Evolutionary conservation across 2,113 vertebrate species (phyloP).

Genomic region (Agapornis roseicollis): DNA sequence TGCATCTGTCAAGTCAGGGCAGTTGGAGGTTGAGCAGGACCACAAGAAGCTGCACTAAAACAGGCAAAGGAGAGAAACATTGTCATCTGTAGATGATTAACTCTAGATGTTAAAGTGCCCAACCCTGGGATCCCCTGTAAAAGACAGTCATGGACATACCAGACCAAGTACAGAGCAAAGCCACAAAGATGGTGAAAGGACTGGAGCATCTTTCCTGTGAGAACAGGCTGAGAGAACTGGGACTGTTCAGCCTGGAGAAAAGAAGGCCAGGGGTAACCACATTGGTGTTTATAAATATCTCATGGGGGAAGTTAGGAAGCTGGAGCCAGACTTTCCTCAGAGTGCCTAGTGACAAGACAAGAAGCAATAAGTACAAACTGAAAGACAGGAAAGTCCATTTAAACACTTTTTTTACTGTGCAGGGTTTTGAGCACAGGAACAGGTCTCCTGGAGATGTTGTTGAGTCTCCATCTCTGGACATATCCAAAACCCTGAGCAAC

Average conservation of each 20-base stretch:
- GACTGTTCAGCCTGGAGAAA: background rate
- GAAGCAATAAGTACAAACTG: background rate
- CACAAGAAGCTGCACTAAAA: background rate
- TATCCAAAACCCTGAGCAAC: background rate
- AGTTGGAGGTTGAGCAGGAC: background rate
- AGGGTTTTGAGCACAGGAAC: background rate
- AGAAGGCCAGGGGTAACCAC: background rate
- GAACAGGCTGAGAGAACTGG: background rate
- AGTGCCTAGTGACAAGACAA: background rate
- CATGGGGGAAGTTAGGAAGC: background rate
- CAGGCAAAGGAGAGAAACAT: background rate
- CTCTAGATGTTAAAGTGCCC: background rate
- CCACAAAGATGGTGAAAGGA: background rate
- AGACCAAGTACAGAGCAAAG: background rate
- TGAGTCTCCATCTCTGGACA: background rate
- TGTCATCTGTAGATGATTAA: background rate
- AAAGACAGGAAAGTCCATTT: background rate
- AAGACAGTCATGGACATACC: background rate
- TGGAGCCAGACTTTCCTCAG: background rate
- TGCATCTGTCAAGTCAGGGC: background rate
- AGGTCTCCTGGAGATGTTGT: background rate
- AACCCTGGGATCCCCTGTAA: background rate
- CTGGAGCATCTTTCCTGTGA: background rate
- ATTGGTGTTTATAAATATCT: background rate
- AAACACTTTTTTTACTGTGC: background rate